Conservation (phyloP, 2,797 vertebrate species). For the Notoglanidium macrostoma region DNA sequence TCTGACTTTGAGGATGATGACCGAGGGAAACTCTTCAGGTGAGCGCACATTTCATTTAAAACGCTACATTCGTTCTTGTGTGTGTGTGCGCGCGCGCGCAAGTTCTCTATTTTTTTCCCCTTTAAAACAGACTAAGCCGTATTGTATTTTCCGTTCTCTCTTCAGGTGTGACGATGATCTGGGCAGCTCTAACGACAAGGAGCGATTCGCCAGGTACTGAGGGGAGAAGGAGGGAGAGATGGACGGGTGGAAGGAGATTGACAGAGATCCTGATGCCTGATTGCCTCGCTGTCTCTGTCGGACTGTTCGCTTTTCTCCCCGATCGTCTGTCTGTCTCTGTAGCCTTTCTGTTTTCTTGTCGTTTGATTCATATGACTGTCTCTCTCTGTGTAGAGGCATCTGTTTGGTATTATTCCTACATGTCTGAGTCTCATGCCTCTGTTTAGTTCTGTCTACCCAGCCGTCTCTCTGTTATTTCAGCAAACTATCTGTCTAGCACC, state of each 20-base stretch:
- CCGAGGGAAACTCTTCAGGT: conserved; percentile 93
- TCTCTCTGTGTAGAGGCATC: not conserved
- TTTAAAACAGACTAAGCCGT: not conserved
- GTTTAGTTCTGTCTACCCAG: not conserved
- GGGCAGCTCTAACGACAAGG: conserved; percentile 86
- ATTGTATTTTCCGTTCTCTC: conserved; percentile 35
- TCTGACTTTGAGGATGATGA: conserved; percentile 90
- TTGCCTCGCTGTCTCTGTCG: not conserved
- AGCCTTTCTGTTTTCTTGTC: not conserved
- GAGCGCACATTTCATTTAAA: conserved; percentile 22
- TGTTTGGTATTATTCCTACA: no score
- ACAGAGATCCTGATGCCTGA: not conserved
- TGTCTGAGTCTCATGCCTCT: no score
- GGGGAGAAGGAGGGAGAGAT: no score
- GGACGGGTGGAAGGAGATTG: not conserved
- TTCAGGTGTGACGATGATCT: conserved; percentile 91
- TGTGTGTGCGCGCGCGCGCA: not conserved
- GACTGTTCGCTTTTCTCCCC: not conserved
- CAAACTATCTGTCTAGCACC: not conserved
- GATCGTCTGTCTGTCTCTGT: not conserved
- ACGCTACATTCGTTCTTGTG: not conserved
- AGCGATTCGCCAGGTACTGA: conserved; percentile 94
- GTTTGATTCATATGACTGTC: not conserved
- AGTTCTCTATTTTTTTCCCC: not conserved
- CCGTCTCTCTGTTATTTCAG: not conserved